Evolutionary conservation across 2,113 vertebrate genomes (phyloP).

Genomic region (Micronisus gabar): DNA sequence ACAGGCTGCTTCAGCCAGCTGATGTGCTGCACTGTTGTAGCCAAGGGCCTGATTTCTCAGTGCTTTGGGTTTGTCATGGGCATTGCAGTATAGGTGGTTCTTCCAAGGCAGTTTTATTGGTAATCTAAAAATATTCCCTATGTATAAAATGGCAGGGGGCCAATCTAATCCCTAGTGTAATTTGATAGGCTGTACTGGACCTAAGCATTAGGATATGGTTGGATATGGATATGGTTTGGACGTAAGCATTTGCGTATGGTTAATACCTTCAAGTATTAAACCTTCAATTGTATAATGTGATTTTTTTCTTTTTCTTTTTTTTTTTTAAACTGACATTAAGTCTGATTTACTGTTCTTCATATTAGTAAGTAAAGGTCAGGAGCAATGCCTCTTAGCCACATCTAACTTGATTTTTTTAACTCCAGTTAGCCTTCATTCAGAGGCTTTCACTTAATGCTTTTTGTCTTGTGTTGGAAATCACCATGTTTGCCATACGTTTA

Average conservation of each 20-base stretch:
- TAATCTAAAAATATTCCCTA: background rate
- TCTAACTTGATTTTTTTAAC: background rate
- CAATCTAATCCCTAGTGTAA: background rate
- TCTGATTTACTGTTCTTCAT: background rate
- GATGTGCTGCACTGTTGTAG: background rate
- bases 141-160: background rate
- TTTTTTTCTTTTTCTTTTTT: background rate
- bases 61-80: background rate
- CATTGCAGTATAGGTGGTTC: background rate
- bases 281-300: background rate
- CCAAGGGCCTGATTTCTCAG: background rate
- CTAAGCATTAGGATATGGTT: background rate
- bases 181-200: background rate
- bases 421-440: background rate
- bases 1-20: background rate
- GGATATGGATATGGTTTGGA: background rate
- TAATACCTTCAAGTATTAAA: background rate
- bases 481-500: rapidly evolving
- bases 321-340: background rate
- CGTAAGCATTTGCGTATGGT: background rate
- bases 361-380: background rate
- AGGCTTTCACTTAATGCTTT: background rate
- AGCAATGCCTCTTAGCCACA: background rate
- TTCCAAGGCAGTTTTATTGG: background rate
- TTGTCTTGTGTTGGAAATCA: background rate